Base-by-base conservation (phyloP, 1,140 invertebrate species). In the Telenomus remus region DNA sequence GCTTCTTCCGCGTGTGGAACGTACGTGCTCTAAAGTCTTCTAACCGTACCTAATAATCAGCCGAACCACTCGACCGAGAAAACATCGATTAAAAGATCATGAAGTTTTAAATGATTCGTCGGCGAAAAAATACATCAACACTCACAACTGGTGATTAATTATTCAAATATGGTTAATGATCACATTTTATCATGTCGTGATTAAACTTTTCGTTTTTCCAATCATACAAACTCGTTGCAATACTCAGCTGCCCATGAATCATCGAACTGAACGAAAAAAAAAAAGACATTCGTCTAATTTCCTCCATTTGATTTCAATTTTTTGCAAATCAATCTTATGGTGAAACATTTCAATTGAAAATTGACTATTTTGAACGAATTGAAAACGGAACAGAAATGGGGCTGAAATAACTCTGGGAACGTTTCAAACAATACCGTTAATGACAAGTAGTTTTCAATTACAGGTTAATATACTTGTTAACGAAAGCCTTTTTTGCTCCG, bases 21-120 rank as follows among this genome's bases (percentile, higher is more conserved):
- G 19, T 49, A 64, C 54, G 60, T 65, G 37, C 48, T 35, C 13
- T 34, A 15, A 64, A 64, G 48, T 50, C 44, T 39, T 27, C 43
- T 51, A 59, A 54, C 35, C 46, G 60, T 65, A 66, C 61, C 70
- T 66, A 61, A 66, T 65, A 76, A 76, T 76, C 66, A 66, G 48
- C 66, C 61, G 46, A 57, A 53, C 59, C 75, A 69, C 66, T 68
- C 70, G 48, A 72, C 59, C 75, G 64, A 72, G 74, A 77, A 63
- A 77, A 65, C 46, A 53, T 64, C 56, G 48, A 66, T 61, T 65
- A 71, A 61, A 60, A 47, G 50, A 66, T 76, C 64, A 60, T 61
- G 64, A 61, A 60, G 27, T 19, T 43, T 70, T 65, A 66, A 60
- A 55, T 60, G 51, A 66, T 66, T 55, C 44, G 13, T 27, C n/a